phyloP scores from a whole-genome alignment of 2,797 vertebrate species.

The Sparidentex hasta region DNA sequence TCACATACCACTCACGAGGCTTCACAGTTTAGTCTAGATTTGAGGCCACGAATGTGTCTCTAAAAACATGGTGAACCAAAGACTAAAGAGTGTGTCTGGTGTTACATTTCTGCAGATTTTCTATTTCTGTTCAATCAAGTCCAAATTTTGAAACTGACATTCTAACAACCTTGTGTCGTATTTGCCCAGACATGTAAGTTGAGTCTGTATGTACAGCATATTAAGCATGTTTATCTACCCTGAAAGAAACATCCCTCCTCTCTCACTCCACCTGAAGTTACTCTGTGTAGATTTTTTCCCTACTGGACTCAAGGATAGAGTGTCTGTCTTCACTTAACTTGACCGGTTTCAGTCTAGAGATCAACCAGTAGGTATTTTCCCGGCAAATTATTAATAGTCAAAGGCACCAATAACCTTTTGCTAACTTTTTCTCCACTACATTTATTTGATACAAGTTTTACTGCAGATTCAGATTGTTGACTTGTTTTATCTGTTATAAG shows the following conservation, averaged over 20 bases:
- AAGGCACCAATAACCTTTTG: too few relatives aligned
- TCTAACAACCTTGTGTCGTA: neutral
- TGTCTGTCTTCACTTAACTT: neutral
- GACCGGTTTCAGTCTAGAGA: neutral
- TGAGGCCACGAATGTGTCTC: constrained; percentile 6
- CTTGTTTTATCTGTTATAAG: too few relatives aligned
- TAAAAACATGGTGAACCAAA: constrained; percentile 1
- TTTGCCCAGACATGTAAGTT: constrained; percentile 2
- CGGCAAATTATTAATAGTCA: too few relatives aligned
- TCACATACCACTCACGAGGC: constrained; percentile 7
- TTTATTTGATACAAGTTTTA: too few relatives aligned
- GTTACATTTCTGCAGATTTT: constrained; percentile 12
- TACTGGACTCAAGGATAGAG: neutral
- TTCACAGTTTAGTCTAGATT: constrained; percentile 36
- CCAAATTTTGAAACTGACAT: constrained; percentile 1
- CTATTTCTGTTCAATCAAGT: neutral
- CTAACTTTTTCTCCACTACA: too few relatives aligned
- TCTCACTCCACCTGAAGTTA: too few relatives aligned
- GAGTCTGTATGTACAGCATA: neutral
- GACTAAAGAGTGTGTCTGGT: constrained; percentile 14
- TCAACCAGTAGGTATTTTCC: too few relatives aligned
- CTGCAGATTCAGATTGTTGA: too few relatives aligned
- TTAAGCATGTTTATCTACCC: neutral
- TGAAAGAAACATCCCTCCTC: neutral
- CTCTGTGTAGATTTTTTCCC: neutral